Conservation (phyloP, 2,113 vertebrate species). For the Toxostoma redivivum region DNA sequence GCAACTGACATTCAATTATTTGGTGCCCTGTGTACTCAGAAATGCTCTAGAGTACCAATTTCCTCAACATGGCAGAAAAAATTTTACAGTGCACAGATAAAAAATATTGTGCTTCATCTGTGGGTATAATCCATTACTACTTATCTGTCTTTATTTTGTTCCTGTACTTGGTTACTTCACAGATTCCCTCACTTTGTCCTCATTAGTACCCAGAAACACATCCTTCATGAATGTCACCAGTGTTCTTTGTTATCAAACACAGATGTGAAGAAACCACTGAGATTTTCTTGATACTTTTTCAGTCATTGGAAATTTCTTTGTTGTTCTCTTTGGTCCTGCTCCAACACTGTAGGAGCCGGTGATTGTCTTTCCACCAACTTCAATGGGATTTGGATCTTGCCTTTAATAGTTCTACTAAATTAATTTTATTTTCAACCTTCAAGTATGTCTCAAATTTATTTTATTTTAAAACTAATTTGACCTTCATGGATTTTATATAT, state of each 20-base stretch:
- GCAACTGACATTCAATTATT: background rate
- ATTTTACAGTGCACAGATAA: background rate
- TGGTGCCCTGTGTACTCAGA: background rate
- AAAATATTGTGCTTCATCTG: background rate
- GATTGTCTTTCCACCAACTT: conserved; percentile 28
- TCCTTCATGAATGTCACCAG: background rate
- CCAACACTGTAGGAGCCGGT: background rate
- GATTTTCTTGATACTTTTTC: conserved; percentile 43
- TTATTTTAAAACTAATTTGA: conserved; percentile 7
- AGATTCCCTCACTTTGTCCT: conserved; percentile 41
- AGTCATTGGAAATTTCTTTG: conserved; percentile 22
- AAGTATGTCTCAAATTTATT: conserved; percentile 1
- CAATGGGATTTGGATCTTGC: conserved; percentile 13
- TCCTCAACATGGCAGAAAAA: background rate
- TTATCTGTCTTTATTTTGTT: conserved; percentile 5
- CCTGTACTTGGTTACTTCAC: conserved; percentile 13
- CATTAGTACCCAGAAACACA: conserved; percentile 25
- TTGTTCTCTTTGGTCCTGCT: conserved; percentile 5
- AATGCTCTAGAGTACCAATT: background rate
- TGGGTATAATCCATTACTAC: background rate
- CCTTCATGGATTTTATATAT: background rate
- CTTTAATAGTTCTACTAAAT: background rate
- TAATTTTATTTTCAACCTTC: background rate
- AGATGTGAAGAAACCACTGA: conserved; percentile 47
- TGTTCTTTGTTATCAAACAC: conserved; percentile 48